Evolutionary conservation across 2,113 vertebrate genomes (phyloP), one percentile per base, ranked within the genome.

Genomic region (Spea multiplicata): DNA sequence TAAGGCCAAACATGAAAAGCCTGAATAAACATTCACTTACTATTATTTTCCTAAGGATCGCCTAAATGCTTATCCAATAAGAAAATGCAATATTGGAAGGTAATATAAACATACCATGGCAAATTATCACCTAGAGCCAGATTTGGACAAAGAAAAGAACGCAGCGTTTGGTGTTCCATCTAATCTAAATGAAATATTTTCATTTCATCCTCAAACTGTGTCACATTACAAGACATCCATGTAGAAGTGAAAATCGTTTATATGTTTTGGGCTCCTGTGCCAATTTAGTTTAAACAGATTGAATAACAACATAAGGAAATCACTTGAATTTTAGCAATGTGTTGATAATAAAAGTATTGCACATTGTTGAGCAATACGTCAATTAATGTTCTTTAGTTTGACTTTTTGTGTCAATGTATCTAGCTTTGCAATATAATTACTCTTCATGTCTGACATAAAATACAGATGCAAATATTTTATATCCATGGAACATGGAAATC

Each of bases 1-100:
- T 83, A 86, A 89, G 90, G 93, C 92, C 90, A 93, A 93, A 92
- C 83, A 83, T 1, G 45, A 88, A 91, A 30, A 88, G 86, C 88
- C 86, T 87, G 85, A 85, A 81, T 90, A 92, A 92, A 92, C 89
- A 89, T 90, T 90, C 87, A 85, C 82, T 82, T 84, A 86, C 82
- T 82, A 82, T 84, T 84, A 85, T 88, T 85, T 86, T 85, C 79
- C 79, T 89, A 87, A 85, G 82, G 76, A 86, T 83, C 88, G 89
- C 83, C 83, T 86, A 90, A 92, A 92, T 87, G 85, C 86, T 89
- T 90, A 86, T 84, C 85, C 79, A 85, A 84, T 86, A 88, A 81
- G 53, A 86, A 71, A 87, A 76, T 66, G 81, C 83, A 85, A 84
- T 85, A 78, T 81, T 82, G 81, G 71, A 66, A 77, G 83, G 83